These are phyloP conservation scores for Macquaria ambigua DNA, from an alignment of 2,113 vertebrate genomes.

Conservation along the genomic window DNA sequence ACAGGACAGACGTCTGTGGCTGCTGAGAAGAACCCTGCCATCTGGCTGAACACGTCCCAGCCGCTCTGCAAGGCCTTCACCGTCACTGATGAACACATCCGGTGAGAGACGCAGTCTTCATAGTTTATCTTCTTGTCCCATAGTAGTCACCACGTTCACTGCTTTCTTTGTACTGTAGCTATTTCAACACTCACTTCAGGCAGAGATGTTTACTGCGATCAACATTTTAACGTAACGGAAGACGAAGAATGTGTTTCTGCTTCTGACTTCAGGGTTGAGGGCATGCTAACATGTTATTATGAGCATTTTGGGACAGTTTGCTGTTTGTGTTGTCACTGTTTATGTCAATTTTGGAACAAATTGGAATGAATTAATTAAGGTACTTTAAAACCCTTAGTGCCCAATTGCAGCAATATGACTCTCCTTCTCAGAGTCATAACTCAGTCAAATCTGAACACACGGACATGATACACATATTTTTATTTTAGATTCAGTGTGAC, in stretches of 20 bases:
- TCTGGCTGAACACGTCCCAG: conserved; percentile 93
- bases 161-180: background rate
- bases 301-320: background rate
- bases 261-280: background rate
- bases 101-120: conserved; percentile 75
- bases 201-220: background rate
- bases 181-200: too few species aligned
- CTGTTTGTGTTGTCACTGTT: background rate
- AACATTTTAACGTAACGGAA: background rate
- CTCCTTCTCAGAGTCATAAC: too few species aligned
- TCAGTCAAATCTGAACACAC: too few species aligned
- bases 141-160: background rate
- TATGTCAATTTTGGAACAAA: background rate
- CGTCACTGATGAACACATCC: conserved; percentile 93
- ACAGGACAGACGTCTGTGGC: conserved; percentile 91
- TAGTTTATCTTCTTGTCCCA: background rate
- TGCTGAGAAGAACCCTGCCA: conserved; percentile 93
- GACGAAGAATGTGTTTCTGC: background rate
- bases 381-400: too few species aligned
- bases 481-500: too few species aligned
- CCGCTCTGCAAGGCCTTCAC: conserved; percentile 94
- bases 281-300: background rate
- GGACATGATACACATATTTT: too few species aligned
- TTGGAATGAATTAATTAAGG: background rate
- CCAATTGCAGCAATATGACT: too few species aligned